Percentiles rank a stretch among this genome's conserved stretches.
phyloP scores from a whole-genome alignment of 2,888 invertebrate genomes.

The Philhelius pedissequus region DNA sequence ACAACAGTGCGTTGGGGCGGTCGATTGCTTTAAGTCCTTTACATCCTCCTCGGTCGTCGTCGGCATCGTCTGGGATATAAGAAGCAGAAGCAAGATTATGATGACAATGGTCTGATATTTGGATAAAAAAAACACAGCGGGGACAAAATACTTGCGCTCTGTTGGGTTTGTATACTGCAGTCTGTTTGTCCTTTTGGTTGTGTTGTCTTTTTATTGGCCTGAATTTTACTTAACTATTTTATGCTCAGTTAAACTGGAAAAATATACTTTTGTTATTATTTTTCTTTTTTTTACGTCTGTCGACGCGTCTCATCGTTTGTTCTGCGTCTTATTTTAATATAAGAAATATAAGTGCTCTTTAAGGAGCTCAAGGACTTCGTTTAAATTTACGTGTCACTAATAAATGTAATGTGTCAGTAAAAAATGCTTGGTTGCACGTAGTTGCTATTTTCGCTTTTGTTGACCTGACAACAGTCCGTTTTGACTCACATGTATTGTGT shows the following conservation, averaged over 20 bases:
- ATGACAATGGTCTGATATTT: neutral
- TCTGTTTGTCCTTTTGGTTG: neutral
- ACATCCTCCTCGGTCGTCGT: too few species aligned
- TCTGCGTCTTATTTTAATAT: neutral
- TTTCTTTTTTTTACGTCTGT: neutral
- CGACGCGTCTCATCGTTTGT: neutral
- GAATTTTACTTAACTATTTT: neutral
- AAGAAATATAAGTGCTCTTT: neutral
- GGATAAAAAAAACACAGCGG: neutral
- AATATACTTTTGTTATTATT: neutral
- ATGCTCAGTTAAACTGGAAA: neutral
- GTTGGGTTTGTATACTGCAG: neutral
- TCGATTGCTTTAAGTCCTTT: neutral
- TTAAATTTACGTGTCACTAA: neutral
- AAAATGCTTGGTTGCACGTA: too few species aligned
- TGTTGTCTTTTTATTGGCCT: slow-evolving; percentile 1
- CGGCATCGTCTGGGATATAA: neutral
- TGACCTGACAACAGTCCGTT: too few species aligned
- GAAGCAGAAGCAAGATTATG: neutral
- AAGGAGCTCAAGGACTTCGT: too few species aligned
- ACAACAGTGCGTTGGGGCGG: neutral
- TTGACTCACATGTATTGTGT: too few species aligned
- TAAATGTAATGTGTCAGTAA: too few species aligned
- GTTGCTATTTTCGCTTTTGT: too few species aligned
- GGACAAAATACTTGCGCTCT: neutral